Base-by-base conservation (phyloP, 2,113 vertebrate species). In the Phainopepla nitens region DNA sequence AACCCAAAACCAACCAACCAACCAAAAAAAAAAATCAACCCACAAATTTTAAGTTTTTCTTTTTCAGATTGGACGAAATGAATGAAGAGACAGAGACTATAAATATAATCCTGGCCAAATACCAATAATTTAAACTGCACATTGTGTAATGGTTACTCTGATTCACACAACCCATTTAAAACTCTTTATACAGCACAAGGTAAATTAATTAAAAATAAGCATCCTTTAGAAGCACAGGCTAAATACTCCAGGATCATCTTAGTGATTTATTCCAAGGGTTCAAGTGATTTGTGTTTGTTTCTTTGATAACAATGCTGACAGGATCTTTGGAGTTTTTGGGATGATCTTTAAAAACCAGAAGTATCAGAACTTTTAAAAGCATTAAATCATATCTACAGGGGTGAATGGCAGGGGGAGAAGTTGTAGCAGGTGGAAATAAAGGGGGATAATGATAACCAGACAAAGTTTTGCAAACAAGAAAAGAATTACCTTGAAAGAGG, bases 141-240 rank as follows among this genome's bases (percentile, higher is more conserved):
- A 10, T 42, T 87, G 42, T 77, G 15, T 22, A 33, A 36, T 72
- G 82, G 6, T 39, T 90, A 73, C 13, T 9, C n/a, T 51, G 54
- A 61, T 41, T 51, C 84, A 80, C 24, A 65, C 23, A 88, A 69
- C 3, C 19, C 33, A 13, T 76, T 86, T 90, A 85, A 92, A 91
- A 62, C 21, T 71, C 70, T 73, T 44, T 39, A 39, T 49, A 57
- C 45, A 78, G 49, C 10, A 35, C 66, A 92, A 73, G 41, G 69
- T 49, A 89, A 84, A 31, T 78, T 93, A 95, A 93, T 90, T 95
- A 45, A 91, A 96, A 96, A 62, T 53, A 82, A 57, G 31, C 29
- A 88, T 57, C 60, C 36, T 65, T 82, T 44, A 54, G 35, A 77
- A 89, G 22, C 7, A 60, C 29, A 54, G 33, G 35, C 25, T 45